Evolutionary conservation across 1,140 invertebrate genomes (phyloP), one percentile per base, ranked within the genome.

Genomic region (Helicoverpa zea): DNA sequence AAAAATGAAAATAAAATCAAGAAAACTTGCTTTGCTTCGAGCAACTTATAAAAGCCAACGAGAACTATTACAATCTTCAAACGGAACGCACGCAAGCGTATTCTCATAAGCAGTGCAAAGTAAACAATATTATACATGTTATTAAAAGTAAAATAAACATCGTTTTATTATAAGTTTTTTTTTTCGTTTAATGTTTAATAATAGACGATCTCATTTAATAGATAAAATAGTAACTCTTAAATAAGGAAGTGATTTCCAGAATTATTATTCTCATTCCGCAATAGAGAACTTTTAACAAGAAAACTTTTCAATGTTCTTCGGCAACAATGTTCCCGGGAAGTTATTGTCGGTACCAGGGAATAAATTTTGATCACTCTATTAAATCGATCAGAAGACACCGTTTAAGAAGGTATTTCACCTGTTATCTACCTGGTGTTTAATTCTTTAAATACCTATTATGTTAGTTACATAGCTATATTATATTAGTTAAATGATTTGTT

Each of bases 221-320:
- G 49, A 54, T 75, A 75, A 54, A 56, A 80, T 77, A 83, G 70
- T 61, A 70, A 79, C 35, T 77, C 63, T 81, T 81, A 79, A 89
- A 90, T 90, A 89, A 88, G 88, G 86, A 91, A 91, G 88, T 91
- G 88, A 92, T 91, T 92, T 90, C 87, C 87, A 88, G 88, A 94
- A 91, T 92, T 92, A 92, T 92, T 91, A 94, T 92, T 90, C 91
- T 89, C 91, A 92, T 92, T 93, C 88, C 87, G 90, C 88, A 90
- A 92, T 92, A 91, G 88, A 88, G 89, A 94, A 94, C 88, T 92
- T 94, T 92, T 94, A 94, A 94, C 91, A 93, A 94, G 91, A 94
- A 94, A 94, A 94, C 89, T 94, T 94, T 87, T 59, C 88, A 88
- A 91, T 88, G 87, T 89, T 91, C 91, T 81, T 84, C 86, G 88